phyloP scores from a whole-genome alignment of 1,140 invertebrate species.

The Papilio dardanus region DNA sequence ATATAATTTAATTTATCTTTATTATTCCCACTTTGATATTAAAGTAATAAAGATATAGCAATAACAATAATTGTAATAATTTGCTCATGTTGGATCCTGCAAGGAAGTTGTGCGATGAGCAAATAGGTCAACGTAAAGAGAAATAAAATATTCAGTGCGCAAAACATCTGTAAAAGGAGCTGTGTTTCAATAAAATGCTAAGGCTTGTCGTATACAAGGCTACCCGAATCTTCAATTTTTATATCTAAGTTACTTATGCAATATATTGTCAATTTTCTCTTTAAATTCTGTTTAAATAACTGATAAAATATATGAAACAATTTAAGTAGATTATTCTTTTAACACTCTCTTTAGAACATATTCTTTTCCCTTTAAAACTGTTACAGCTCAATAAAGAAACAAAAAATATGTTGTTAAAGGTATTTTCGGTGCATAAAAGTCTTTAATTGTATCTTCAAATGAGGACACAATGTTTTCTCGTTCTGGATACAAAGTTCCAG shows the following conservation, averaged over 20 bases:
- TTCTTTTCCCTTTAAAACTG: neutral
- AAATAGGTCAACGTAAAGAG: neutral
- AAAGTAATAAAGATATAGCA: neutral
- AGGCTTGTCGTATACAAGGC: no score
- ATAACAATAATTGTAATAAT: conserved; percentile 10
- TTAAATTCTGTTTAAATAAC: no score
- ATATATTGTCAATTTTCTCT: no score
- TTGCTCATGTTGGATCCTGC: neutral
- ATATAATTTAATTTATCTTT: neutral
- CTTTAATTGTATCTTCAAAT: neutral
- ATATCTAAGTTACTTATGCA: no score
- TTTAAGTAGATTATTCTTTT: neutral
- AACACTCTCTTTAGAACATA: neutral
- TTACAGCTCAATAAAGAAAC: neutral
- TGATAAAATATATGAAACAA: no score
- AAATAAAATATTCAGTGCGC: neutral
- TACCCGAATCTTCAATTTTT: no score
- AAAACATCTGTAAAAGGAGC: neutral
- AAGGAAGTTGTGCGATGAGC: neutral
- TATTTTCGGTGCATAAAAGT: neutral
- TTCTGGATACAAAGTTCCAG: neutral
- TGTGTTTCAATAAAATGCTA: no score
- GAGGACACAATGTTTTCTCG: neutral
- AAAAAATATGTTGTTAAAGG: neutral
- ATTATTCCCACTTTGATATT: neutral